Evolutionary conservation across 1,140 invertebrate genomes (phyloP).

Genomic region (Dendroctonus ponderosae): DNA sequence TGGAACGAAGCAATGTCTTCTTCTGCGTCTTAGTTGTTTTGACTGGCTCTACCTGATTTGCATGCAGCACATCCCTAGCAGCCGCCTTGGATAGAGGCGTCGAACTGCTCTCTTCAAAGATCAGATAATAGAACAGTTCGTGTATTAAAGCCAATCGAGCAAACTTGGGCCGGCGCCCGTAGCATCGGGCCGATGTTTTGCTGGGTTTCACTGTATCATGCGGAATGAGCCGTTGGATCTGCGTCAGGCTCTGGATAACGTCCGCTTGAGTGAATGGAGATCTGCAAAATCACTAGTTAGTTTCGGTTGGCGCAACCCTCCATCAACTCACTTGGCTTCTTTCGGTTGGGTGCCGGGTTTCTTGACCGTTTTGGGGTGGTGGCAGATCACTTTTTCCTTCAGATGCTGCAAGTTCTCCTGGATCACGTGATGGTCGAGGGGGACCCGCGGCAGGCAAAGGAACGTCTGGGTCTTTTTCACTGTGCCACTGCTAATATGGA

Average conservation of each 20-base stretch:
- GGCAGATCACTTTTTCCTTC: constrained; percentile 52
- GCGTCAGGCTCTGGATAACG: constrained; percentile 35
- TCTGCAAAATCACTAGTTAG: not conserved
- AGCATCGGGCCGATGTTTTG: constrained; percentile 27
- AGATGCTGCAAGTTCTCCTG: constrained; percentile 61
- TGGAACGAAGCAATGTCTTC: not conserved
- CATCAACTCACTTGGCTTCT: not conserved
- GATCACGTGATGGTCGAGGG: constrained; percentile 56
- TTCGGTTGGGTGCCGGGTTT: not conserved
- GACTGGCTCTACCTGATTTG: constrained; percentile 11
- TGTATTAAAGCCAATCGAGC: constrained; percentile 66
- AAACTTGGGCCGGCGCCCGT: constrained; percentile 62
- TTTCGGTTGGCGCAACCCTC: too few relatives aligned
- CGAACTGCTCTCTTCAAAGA: constrained; percentile 49
- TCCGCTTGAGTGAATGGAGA: constrained; percentile 33
- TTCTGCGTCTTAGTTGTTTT: not conserved
- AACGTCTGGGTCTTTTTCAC: constrained; percentile 56
- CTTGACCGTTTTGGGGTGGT: not conserved
- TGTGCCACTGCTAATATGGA: constrained; percentile 55
- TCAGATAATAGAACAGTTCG: constrained; percentile 67
- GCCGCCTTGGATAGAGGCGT: constrained; percentile 46
- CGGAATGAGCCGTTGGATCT: constrained; percentile 33
- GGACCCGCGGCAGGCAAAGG: constrained; percentile 59
- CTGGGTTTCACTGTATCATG: not conserved
- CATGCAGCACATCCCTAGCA: constrained; percentile 25